Conservation (phyloP, 1,140 invertebrate genomes). For the Conus ventricosus region DNA sequence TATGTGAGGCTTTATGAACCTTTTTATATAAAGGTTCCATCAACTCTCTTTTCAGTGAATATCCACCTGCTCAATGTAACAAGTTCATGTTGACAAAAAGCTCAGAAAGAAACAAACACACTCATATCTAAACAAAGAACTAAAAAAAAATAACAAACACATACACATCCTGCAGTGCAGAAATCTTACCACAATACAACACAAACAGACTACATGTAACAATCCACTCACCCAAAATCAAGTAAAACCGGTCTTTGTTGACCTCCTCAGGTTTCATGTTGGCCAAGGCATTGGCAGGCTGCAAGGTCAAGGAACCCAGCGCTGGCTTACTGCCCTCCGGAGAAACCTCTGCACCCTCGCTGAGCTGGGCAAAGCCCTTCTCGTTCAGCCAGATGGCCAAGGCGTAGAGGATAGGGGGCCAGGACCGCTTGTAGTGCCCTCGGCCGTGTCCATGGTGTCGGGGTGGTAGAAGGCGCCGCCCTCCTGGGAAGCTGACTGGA, state of each 20-base stretch:
- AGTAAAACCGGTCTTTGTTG: constrained; percentile 85
- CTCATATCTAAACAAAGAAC: too few species aligned
- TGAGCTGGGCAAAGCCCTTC: constrained; percentile 74
- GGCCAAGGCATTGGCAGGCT: constrained; percentile 64
- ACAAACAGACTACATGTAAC: too few species aligned
- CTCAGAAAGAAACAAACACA: too few species aligned
- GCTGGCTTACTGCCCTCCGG: constrained; percentile 41
- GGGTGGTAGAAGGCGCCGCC: constrained; percentile 97
- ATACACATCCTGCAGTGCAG: too few species aligned
- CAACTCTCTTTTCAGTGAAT: too few species aligned
- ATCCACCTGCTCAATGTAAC: too few species aligned
- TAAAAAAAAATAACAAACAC: too few species aligned
- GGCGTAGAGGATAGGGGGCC: constrained; percentile 96
- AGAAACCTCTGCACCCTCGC: constrained; percentile 50
- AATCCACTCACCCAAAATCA: constrained; percentile 86
- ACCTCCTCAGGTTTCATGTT: constrained; percentile 70
- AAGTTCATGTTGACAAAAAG: too few species aligned
- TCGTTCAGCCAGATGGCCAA: constrained; percentile 88
- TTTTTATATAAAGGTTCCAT: too few species aligned
- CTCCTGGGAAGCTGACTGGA: constrained; percentile 94
- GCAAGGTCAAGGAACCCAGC: constrained; percentile 33
- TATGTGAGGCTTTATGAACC: too few species aligned
- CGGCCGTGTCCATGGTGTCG: constrained; percentile 95
- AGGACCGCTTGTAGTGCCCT: constrained; percentile 91
- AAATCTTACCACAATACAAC: too few species aligned